Evolutionary conservation across 64 coral and sea anemone genomes (phyloP).

Genomic region (Pocillopora verrucosa): DNA sequence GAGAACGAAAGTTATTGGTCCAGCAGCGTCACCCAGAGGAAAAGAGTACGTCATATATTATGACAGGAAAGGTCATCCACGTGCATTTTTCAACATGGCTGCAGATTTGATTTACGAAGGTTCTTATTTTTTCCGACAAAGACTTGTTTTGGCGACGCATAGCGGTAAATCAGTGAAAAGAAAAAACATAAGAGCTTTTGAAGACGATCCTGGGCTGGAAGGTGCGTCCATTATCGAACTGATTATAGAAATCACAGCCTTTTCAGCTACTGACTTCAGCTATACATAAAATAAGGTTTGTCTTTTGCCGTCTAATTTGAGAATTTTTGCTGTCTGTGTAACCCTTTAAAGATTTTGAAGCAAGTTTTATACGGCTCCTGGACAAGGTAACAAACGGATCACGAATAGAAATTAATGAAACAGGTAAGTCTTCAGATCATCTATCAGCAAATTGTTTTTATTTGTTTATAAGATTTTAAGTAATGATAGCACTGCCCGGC

Average conservation of each 20-base stretch:
- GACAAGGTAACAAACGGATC: slow-evolving; percentile 99
- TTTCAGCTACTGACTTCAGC: too few species aligned
- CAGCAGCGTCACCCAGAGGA: neutral
- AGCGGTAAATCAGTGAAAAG: slow-evolving; percentile 84
- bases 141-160: slow-evolving; percentile 90
- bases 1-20: too few species aligned
- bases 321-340: neutral
- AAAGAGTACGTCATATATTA: slow-evolving; percentile 7
- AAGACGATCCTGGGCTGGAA: slow-evolving; percentile 96
- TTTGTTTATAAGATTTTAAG: too few species aligned
- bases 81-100: slow-evolving; percentile 97
- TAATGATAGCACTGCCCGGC: too few species aligned
- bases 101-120: slow-evolving; percentile 89
- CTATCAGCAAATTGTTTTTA: neutral
- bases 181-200: slow-evolving; percentile 89
- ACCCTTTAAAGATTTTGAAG: slow-evolving; percentile 90
- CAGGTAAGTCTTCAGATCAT: slow-evolving; percentile 55
- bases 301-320: too few species aligned
- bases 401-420: slow-evolving; percentile 98
- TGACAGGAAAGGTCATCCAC: neutral
- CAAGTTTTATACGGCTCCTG: slow-evolving; percentile 93
- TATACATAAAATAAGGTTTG: too few species aligned
- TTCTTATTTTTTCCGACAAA: slow-evolving; percentile 94
- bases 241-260: neutral
- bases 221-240: slow-evolving; percentile 16